Evolutionary conservation across 2,888 invertebrate genomes (phyloP), one percentile per base, ranked within the genome.

Genomic region (Lasius fuliginosus): DNA sequence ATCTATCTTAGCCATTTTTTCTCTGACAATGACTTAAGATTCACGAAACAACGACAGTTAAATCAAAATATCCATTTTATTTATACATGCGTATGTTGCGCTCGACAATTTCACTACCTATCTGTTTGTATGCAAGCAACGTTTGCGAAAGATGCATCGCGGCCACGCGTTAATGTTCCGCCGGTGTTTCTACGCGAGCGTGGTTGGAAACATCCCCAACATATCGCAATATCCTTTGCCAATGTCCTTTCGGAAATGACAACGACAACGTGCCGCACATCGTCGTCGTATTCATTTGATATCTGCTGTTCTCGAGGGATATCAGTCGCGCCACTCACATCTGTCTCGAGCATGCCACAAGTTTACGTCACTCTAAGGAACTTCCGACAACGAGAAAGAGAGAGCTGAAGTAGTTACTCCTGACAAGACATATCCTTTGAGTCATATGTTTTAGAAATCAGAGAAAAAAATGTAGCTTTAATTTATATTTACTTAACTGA

Each of bases 211-310:
- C 73, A 73, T 62, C 60, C 60, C 27, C 36, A 60, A 71, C 60
- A 42, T 62, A 79, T 83, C 60, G 88, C 88, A 88, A 88, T 88
- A 88, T 88, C 88, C 87, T 79, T 79, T 71, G 79, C 73, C 79
- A 73, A 79, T 71, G 79, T 84, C 84, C 86, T 84, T 83, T 74
- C 86, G 81, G 77, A 77, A 83, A 83, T 77, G 77, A 76, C 82
- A 76, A 83, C 65, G 82, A 67, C 82, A 82, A 77, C 68, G 33
- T 60, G 69, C 86, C 79, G 79, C 74, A 83, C 68, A 58, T 74
- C 60, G 84, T 60, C 60, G 58, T 60, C 64, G 58, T 71, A 67
- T 79, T 87, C 82, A 73, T 88, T 88, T 88, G 67, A 76, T 68
- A 79, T 79, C 73, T 79, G 74, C 79, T 73, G 74, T 81, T 46